Evolutionary conservation across 2,888 invertebrate species (phyloP).

Genomic region (Meteorus cinctellus): DNA sequence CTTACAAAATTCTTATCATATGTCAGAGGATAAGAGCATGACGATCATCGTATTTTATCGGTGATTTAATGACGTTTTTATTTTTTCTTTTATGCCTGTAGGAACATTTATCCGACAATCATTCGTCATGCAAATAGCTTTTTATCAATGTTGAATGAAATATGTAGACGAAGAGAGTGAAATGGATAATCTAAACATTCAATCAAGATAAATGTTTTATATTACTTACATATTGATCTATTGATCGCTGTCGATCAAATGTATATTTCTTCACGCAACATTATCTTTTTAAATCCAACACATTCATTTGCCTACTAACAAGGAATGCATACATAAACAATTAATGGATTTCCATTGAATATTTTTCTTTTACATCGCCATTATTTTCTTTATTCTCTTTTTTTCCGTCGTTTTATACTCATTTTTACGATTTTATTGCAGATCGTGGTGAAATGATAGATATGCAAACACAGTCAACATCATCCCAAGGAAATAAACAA

Average conservation of each 20-base stretch:
- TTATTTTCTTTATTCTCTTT: neutral
- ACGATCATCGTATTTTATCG: constrained; percentile 1
- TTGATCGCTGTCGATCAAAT: neutral
- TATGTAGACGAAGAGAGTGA: neutral
- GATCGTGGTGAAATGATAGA: constrained; percentile 20
- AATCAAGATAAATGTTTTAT: neutral
- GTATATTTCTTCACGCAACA: neutral
- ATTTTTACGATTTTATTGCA: constrained; percentile 16
- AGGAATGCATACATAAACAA: constrained; percentile 13
- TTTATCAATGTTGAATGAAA: neutral
- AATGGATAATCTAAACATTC: neutral
- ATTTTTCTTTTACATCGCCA: neutral
- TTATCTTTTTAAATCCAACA: constrained; percentile 2
- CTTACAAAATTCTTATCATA: neutral
- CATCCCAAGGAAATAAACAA: neutral
- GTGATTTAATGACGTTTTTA: neutral
- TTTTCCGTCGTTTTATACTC: neutral
- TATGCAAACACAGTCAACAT: neutral
- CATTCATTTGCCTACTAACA: constrained; percentile 22
- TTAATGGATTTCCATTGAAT: neutral
- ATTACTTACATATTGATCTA: neutral
- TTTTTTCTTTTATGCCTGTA: neutral
- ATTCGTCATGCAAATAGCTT: neutral
- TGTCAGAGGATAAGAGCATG: neutral
- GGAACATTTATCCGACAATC: neutral